These are phyloP conservation scores for Philonicus albiceps DNA, from an alignment of 2,888 invertebrate genomes.

Conservation along the genomic window DNA sequence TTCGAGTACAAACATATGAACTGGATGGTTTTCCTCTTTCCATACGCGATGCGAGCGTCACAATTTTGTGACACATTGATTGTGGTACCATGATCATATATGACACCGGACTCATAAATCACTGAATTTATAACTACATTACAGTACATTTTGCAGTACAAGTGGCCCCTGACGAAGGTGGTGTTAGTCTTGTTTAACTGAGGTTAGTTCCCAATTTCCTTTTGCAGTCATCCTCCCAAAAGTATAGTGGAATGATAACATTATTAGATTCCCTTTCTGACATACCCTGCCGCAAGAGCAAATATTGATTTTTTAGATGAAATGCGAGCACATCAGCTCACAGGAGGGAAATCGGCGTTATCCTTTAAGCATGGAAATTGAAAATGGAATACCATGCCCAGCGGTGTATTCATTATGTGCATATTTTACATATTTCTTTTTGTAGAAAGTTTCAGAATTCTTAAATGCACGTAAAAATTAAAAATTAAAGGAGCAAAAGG, in stretches of 20 bases:
- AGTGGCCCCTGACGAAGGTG: neutral
- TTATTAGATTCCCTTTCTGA: neutral
- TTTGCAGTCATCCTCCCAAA: neutral
- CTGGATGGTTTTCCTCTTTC: neutral
- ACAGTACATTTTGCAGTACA: neutral
- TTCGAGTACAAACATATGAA: neutral
- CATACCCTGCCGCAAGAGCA: neutral
- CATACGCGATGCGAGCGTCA: neutral
- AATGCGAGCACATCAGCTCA: neutral
- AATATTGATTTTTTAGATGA: constrained; percentile 9
- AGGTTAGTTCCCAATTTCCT: constrained; percentile 12
- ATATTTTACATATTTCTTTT: constrained; percentile 7
- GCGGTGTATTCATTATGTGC: neutral
- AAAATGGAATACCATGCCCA: neutral
- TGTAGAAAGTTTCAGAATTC: constrained; percentile 2
- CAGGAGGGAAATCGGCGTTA: neutral
- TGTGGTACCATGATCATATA: neutral
- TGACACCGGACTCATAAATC: neutral
- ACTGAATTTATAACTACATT: neutral
- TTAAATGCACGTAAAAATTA: constrained; percentile 17
- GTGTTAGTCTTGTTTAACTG: neutral
- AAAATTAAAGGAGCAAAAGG: constrained; percentile 12
- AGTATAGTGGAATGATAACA: neutral
- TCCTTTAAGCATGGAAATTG: constrained; percentile 8
- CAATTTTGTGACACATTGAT: neutral